Conservation (phyloP, 2,113 vertebrate species). For the Alligator sinensis region DNA sequence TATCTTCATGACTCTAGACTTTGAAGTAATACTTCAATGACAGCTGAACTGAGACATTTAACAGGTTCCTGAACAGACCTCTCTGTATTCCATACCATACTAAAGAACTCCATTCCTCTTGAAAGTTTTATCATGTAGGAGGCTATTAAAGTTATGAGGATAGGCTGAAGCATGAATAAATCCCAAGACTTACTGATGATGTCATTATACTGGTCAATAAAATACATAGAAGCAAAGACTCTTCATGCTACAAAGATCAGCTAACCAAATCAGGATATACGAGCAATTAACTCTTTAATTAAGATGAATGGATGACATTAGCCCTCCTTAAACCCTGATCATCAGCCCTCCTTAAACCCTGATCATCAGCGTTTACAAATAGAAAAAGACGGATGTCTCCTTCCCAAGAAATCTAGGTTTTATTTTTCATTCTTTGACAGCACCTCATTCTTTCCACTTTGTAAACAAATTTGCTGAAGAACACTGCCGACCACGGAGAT, state of each 20-base stretch:
- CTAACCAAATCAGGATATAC: constrained; percentile 82
- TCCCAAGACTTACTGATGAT: constrained; percentile 77
- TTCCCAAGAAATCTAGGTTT: constrained; percentile 77
- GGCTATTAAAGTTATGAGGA: constrained; percentile 79
- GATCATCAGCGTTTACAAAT: constrained; percentile 84
- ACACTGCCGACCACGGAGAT: constrained; percentile 33
- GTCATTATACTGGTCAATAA: constrained; percentile 81
- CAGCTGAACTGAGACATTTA: constrained; percentile 69
- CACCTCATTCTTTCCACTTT: constrained; percentile 72
- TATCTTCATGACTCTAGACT: constrained; percentile 69
- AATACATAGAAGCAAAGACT: constrained; percentile 77
- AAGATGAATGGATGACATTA: constrained; percentile 86
- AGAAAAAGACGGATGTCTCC: constrained; percentile 81
- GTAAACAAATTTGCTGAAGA: constrained; percentile 73
- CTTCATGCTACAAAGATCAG: constrained; percentile 64
- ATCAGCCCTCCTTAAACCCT: constrained; percentile 85
- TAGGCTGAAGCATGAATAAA: constrained; percentile 78
- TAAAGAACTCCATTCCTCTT: constrained; percentile 69
- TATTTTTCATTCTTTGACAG: constrained; percentile 80
- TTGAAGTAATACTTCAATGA: constrained; percentile 73
- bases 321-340: constrained; percentile 85
- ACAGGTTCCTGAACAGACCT: constrained; percentile 52
- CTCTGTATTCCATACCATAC: constrained; percentile 67
- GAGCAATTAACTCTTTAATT: constrained; percentile 90
- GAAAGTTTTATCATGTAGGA: constrained; percentile 82